Conservation (phyloP, 2,113 vertebrate genomes). For the Dinomys branickii region DNA sequence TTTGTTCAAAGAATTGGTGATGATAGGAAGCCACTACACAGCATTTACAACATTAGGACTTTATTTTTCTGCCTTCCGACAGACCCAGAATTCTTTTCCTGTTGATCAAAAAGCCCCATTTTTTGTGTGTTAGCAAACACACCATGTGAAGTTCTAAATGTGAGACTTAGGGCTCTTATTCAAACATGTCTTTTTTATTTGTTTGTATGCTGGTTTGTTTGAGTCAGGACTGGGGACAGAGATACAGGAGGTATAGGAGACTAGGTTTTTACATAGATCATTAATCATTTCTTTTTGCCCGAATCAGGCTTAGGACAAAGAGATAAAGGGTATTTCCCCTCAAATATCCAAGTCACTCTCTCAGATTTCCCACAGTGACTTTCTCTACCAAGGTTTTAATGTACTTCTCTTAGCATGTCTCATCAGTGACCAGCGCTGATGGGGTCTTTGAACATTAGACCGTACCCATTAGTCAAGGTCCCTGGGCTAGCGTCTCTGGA, state of each 20-base stretch:
- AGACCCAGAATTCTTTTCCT: not conserved
- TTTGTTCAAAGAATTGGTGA: constrained; percentile 17
- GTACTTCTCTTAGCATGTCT: constrained; percentile 66
- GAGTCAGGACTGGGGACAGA: not conserved
- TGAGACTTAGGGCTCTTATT: not conserved
- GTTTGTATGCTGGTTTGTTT: not conserved
- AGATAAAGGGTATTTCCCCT: constrained; percentile 32
- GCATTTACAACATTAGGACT: not conserved
- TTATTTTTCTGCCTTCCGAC: not conserved
- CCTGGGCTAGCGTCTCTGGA: constrained; percentile 69
- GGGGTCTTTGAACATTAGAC: constrained; percentile 80
- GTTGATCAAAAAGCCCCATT: not conserved
- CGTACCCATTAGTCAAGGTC: constrained; percentile 80
- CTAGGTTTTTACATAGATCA: constrained; percentile 29
- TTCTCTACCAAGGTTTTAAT: constrained; percentile 71
- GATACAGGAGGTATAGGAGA: not conserved
- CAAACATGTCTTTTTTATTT: not conserved
- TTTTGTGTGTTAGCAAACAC: not conserved
- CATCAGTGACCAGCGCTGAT: constrained; percentile 76
- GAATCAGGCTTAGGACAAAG: constrained; percentile 32
- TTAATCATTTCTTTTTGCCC: constrained; percentile 48
- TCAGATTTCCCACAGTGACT: constrained; percentile 65
- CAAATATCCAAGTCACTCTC: constrained; percentile 52
- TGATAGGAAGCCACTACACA: not conserved
- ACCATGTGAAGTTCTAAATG: not conserved